Evolutionary conservation across 1,140 invertebrate species (phyloP).

Genomic region (Drosophila orena): DNA sequence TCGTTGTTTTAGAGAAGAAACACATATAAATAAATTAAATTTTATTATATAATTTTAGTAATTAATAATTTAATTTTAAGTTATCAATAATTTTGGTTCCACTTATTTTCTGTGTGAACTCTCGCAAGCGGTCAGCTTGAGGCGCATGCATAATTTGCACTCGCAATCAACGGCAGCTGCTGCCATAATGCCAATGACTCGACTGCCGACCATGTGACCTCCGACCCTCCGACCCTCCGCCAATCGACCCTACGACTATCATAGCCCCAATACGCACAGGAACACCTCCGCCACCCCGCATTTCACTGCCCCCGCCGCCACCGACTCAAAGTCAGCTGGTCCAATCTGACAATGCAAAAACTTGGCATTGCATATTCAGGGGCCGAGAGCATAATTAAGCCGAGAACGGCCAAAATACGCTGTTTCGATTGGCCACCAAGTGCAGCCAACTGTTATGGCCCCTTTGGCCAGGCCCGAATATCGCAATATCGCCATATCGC

Average conservation of each 20-base stretch:
- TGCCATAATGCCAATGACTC: conserved; percentile 53
- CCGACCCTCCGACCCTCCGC: neutral
- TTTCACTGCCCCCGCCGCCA: neutral
- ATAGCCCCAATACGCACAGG: conserved; percentile 20
- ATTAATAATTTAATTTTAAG: no score
- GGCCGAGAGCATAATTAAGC: conserved; percentile 55
- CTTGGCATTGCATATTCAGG: conserved; percentile 52
- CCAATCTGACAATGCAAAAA: conserved; percentile 26
- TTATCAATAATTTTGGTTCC: no score
- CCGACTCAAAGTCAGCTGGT: conserved; percentile 19
- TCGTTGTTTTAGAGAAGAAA: no score
- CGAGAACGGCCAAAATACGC: conserved; percentile 58
- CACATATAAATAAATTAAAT: no score
- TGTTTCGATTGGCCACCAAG: conserved; percentile 66
- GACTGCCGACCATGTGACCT: conserved; percentile 8
- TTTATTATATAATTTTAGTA: neutral
- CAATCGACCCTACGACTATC: conserved; percentile 4
- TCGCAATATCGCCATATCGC: conserved; percentile 37
- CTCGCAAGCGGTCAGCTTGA: conserved; percentile 40
- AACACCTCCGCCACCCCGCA: neutral
- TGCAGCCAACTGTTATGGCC: conserved; percentile 56
- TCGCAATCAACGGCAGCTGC: conserved; percentile 58
- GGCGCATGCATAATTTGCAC: conserved; percentile 75
- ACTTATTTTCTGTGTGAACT: conserved; percentile 11
- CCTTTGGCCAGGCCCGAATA: conserved; percentile 20